A percentile compares a stretch with the other conserved stretches of the same genome.
These are phyloP conservation scores for Bombus confusus DNA, from an alignment of 1,140 invertebrate genomes.

Conservation along the genomic window DNA sequence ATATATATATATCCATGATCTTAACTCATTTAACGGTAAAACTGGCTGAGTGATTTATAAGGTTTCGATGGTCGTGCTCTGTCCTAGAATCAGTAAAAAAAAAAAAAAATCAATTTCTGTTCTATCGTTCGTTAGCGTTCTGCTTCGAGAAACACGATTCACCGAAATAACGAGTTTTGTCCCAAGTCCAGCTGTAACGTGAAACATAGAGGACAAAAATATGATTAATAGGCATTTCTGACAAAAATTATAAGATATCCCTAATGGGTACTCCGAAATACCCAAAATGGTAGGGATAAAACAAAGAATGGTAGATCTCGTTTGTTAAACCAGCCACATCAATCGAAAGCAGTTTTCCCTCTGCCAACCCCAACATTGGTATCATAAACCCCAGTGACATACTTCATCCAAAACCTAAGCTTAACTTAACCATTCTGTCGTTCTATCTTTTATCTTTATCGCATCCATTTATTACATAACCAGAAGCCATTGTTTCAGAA, in stretches of 20 bases:
- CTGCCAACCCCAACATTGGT: neutral
- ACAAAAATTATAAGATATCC: neutral
- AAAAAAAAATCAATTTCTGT: neutral
- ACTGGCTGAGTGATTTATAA: neutral
- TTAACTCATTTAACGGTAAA: too few species aligned
- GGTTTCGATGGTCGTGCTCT: neutral
- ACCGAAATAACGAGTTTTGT: neutral
- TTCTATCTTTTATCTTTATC: neutral
- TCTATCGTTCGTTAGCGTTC: neutral
- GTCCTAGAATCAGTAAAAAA: too few species aligned
- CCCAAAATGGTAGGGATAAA: neutral
- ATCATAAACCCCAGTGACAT: neutral
- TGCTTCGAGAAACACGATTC: neutral
- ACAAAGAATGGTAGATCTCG: neutral
- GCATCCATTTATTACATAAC: neutral
- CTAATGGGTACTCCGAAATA: neutral
- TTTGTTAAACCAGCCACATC: neutral
- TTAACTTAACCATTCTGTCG: neutral
- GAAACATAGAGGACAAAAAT: neutral
- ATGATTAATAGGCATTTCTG: neutral
- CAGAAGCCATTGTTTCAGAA: neutral
- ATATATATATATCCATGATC: too few species aligned
- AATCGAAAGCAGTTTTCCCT: neutral
- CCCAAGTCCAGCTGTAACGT: neutral
- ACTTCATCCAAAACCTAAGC: neutral